Evolutionary conservation across 1,140 invertebrate genomes (phyloP).

Genomic region (Acromyrmex charruanus): DNA sequence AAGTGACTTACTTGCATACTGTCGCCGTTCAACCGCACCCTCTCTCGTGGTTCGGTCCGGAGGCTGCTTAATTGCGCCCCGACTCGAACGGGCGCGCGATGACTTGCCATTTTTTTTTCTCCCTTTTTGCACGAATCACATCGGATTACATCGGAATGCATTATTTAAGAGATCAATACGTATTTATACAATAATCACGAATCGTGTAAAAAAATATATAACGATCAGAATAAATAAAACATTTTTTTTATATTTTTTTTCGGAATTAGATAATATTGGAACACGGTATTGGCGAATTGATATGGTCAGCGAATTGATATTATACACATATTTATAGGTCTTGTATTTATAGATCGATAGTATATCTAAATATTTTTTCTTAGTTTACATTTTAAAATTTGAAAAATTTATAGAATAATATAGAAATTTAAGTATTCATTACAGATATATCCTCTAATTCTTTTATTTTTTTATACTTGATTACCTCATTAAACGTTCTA

Average conservation of each 20-base stretch:
- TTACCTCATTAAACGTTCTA: background rate
- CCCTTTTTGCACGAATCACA: background rate
- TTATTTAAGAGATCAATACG: constrained; percentile 4
- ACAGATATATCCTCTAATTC: background rate
- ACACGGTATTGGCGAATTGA: background rate
- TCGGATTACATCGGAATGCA: background rate
- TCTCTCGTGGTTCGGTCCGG: constrained; percentile 16
- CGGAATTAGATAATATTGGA: constrained; percentile 13
- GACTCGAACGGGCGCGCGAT: constrained; percentile 12
- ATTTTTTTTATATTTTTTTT: constrained; percentile 9
- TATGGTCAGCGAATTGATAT: background rate
- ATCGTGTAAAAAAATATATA: background rate
- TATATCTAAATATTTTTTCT: constrained; percentile 9
- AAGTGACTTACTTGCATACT: constrained; percentile 80
- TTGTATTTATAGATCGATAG: background rate
- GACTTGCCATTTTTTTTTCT: background rate
- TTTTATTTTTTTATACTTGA: background rate
- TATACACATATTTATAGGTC: constrained; percentile 5
- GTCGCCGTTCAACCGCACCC: constrained; percentile 52
- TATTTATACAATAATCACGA: constrained; percentile 9
- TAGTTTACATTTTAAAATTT: constrained; percentile 4
- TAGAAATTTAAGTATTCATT: constrained; percentile 2
- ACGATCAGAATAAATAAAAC: constrained; percentile 14
- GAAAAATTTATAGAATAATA: background rate
- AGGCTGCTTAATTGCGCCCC: constrained; percentile 58